Conservation (phyloP, 2,797 vertebrate species). For the Scarus forsteni region DNA sequence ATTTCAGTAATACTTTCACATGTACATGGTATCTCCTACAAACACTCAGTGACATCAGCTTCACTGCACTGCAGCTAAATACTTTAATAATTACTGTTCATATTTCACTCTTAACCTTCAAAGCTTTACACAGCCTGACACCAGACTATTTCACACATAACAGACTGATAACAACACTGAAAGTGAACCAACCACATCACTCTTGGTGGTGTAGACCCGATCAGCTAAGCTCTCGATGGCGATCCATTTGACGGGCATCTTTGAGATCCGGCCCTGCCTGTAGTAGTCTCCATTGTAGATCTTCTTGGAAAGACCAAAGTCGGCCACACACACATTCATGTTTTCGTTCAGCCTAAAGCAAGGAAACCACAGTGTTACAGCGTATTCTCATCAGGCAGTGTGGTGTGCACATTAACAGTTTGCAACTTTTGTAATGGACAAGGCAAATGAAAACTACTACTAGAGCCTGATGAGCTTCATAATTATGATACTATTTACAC, state of each 20-base stretch:
- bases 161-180: constrained; percentile 1
- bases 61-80: too few relatives aligned
- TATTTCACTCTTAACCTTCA: too few relatives aligned
- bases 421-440: too few relatives aligned
- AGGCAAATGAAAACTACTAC: not conserved
- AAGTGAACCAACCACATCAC: constrained; percentile 88
- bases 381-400: too few relatives aligned
- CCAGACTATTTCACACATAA: not conserved
- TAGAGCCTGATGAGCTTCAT: not conserved
- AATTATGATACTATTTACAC: not conserved
- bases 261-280: constrained; percentile 93
- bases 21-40: not conserved
- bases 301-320: constrained; percentile 96
- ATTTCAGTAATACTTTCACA: constrained; percentile 3
- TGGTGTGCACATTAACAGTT: too few relatives aligned
- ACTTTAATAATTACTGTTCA: too few relatives aligned
- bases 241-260: constrained; percentile 97
- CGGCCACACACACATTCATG: constrained; percentile 94
- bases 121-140: too few relatives aligned
- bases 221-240: constrained; percentile 94
- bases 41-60: not conserved
- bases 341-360: constrained; percentile 91
- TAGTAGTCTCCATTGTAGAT: constrained; percentile 96
- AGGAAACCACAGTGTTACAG: not conserved
- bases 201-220: constrained; percentile 94